Evolutionary conservation across 2,113 vertebrate species (phyloP).

Genomic region (Poeciliopsis prolifica): DNA sequence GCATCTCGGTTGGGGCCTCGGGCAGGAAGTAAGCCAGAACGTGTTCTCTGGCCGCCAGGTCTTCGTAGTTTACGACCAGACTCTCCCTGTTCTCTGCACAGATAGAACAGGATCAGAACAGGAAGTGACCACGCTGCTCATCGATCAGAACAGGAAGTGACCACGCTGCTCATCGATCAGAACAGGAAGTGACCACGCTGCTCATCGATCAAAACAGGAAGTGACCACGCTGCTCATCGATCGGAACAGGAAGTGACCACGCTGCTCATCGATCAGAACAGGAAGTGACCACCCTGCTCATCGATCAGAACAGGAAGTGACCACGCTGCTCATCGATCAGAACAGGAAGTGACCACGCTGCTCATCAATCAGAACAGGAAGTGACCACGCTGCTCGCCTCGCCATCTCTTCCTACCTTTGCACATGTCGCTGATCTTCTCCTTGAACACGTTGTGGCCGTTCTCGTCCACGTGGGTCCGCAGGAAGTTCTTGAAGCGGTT

Average conservation of each 20-base stretch:
- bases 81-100: constrained; percentile 94
- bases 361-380: background rate
- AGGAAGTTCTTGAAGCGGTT: constrained; percentile 99
- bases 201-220: background rate
- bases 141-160: no score
- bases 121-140: background rate
- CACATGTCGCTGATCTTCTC: constrained; percentile 99
- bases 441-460: constrained; percentile 97
- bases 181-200: no score
- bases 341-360: no score
- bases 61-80: constrained; percentile 94
- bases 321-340: background rate
- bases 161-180: background rate
- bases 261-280: background rate
- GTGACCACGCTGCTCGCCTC: background rate
- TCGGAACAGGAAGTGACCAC: no score
- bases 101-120: fast-evolving
- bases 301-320: no score
- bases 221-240: background rate
- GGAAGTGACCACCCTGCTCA: background rate
- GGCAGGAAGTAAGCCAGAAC: constrained; percentile 97
- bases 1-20: constrained; percentile 93
- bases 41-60: constrained; percentile 93
- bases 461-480: constrained; percentile 93
- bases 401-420: constrained; percentile 78